Conservation (phyloP, 2,888 invertebrate species). For the Xiphydria camelus region DNA sequence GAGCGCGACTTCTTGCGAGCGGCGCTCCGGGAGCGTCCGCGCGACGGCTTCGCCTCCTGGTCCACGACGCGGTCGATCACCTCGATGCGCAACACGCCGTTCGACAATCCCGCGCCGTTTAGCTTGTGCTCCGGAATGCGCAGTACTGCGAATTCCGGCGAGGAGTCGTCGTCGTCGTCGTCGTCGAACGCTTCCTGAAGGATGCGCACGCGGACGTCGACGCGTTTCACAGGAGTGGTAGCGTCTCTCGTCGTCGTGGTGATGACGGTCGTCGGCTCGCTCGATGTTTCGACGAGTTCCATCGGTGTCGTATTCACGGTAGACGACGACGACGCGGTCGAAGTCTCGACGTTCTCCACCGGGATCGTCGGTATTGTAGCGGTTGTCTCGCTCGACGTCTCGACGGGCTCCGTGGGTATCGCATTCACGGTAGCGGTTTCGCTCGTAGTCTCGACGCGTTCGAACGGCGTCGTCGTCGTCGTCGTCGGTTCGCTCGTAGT, state of each 20-base stretch:
- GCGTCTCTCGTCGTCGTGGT: too few species aligned
- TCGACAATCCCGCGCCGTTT: background rate
- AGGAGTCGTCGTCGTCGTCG: slow-evolving; percentile 2
- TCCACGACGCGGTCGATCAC: background rate
- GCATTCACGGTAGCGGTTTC: slow-evolving; percentile 29
- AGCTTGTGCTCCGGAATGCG: slow-evolving; percentile 11
- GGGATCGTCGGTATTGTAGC: background rate
- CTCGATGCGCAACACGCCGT: slow-evolving; percentile 8
- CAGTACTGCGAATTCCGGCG: slow-evolving; percentile 6
- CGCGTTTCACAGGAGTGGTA: slow-evolving; percentile 10
- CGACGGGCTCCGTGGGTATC: slow-evolving; percentile 11
- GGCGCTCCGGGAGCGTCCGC: too few species aligned
- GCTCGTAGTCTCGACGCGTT: slow-evolving; percentile 11
- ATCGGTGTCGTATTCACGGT: too few species aligned
- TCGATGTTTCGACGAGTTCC: too few species aligned
- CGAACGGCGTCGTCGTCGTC: background rate
- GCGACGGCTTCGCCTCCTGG: too few species aligned
- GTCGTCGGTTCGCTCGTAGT: background rate
- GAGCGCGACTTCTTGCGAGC: too few species aligned
- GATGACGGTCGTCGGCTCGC: too few species aligned
- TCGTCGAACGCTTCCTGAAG: slow-evolving; percentile 9
- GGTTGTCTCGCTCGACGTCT: slow-evolving; percentile 6
- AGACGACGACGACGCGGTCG: too few species aligned
- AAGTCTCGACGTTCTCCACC: background rate
- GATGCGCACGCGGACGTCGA: slow-evolving; percentile 12